These are phyloP conservation scores for Lophotis ruficrista DNA, from an alignment of 2,113 vertebrate genomes.

Conservation along the genomic window DNA sequence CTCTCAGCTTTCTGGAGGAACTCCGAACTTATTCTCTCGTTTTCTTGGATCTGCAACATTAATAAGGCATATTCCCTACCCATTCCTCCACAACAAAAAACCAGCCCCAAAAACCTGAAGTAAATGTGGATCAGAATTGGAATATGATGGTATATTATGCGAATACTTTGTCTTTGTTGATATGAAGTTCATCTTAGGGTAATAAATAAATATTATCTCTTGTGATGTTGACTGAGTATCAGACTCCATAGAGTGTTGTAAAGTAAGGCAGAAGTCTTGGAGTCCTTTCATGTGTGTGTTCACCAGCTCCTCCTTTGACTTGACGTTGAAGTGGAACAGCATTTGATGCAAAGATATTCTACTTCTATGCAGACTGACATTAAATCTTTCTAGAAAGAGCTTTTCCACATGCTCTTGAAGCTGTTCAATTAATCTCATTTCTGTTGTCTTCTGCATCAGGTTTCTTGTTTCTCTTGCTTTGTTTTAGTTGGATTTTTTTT, in stretches of 20 bases:
- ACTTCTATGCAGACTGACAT: neutral
- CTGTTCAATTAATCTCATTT: neutral
- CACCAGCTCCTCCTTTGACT: neutral
- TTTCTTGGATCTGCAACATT: neutral
- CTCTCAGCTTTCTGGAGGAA: fast-evolving
- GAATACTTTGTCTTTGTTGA: neutral
- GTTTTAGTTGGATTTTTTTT: neutral
- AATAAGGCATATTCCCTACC: neutral
- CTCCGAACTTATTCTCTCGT: neutral
- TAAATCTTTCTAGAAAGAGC: neutral
- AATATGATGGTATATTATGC: neutral
- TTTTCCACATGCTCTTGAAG: neutral
- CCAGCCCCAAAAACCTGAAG: neutral
- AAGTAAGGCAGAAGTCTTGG: neutral
- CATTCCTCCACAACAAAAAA: neutral
- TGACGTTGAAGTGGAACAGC: neutral
- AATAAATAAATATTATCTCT: neutral
- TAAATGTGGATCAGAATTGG: neutral
- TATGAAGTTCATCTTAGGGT: fast-evolving
- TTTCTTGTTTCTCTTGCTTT: neutral
- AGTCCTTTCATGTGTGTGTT: neutral
- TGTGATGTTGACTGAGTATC: neutral
- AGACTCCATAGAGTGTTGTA: fast-evolving
- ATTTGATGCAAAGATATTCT: neutral
- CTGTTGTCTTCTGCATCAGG: neutral